phyloP scores from a whole-genome alignment of 2,888 invertebrate genomes.

The Stenodema calcarata region DNA sequence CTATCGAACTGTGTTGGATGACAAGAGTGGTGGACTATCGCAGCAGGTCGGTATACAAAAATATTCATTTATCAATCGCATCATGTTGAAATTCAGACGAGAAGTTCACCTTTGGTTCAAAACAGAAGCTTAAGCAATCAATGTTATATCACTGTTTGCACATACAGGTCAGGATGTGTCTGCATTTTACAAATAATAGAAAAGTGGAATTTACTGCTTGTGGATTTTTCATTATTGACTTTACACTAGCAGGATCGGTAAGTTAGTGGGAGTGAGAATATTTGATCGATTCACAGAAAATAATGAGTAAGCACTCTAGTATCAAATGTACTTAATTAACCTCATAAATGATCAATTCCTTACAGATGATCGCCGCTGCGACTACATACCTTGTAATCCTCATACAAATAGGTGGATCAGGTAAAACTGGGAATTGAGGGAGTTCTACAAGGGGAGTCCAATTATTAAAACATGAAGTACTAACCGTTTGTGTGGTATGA shows the following conservation, averaged over 20 bases:
- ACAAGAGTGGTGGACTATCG: not conserved
- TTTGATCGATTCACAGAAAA: no score
- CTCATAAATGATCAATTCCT: not conserved
- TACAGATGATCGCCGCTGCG: conserved; percentile 9
- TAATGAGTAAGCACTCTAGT: no score
- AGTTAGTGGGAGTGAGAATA: not conserved
- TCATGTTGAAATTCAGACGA: not conserved
- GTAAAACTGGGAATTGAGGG: not conserved
- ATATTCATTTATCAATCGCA: not conserved
- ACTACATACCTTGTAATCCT: conserved; percentile 22
- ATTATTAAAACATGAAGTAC: no score
- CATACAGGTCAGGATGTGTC: not conserved
- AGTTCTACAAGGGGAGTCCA: no score
- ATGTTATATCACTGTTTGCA: no score
- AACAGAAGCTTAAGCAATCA: no score
- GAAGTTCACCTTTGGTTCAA: no score
- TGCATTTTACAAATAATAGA: conserved; percentile 4
- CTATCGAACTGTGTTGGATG: not conserved
- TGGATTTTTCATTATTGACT: conserved; percentile 25
- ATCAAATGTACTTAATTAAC: no score
- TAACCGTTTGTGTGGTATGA: no score
- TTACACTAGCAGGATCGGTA: conserved; percentile 17
- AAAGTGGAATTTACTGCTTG: not conserved
- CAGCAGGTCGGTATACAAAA: not conserved
- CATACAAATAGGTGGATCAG: conserved; percentile 18